Evolutionary conservation across 2,113 vertebrate species (phyloP).

Genomic region (Apistogramma diplotaenia): DNA sequence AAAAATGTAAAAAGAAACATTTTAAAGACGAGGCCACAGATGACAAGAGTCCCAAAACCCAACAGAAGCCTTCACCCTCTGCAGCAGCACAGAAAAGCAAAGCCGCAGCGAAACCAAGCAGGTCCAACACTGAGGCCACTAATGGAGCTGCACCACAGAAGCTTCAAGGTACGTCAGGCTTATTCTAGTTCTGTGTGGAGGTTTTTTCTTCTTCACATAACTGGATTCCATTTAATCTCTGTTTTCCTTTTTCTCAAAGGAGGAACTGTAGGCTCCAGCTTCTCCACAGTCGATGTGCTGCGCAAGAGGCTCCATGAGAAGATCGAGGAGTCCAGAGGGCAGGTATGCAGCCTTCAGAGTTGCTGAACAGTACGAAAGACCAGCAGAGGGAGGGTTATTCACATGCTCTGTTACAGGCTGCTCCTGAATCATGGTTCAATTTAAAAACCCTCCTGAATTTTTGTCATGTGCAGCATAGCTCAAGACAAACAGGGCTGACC

Average conservation of each 20-base stretch:
- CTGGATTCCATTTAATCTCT: neutral
- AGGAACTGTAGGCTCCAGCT: conserved; percentile 38
- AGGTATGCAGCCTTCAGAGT: conserved; percentile 71
- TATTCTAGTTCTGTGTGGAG: too few species aligned
- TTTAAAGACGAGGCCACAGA: conserved; percentile 40
- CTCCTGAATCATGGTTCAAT: neutral
- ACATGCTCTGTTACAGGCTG: too few species aligned
- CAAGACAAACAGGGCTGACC: too few species aligned
- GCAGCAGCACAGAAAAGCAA: conserved; percentile 19
- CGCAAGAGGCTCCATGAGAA: conserved; percentile 89
- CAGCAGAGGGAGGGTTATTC: too few species aligned
- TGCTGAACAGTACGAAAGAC: neutral
- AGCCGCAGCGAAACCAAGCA: neutral
- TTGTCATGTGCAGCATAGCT: too few species aligned
- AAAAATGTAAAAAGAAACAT: conserved; percentile 71
- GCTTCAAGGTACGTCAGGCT: conserved; percentile 41
- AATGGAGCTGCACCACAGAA: conserved; percentile 7
- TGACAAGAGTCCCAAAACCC: conserved; percentile 44
- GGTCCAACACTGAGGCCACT: neutral
- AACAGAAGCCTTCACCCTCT: conserved; percentile 1
- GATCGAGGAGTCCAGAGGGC: conserved; percentile 85
- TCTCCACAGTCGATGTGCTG: conserved; percentile 83
- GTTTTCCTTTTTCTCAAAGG: conserved; percentile 54
- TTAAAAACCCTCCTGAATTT: too few species aligned
- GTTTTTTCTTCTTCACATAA: neutral